Evolutionary conservation across 2,888 invertebrate genomes (phyloP), one percentile per base, ranked within the genome.

Genomic region (Cosmorhoe ocellata): DNA sequence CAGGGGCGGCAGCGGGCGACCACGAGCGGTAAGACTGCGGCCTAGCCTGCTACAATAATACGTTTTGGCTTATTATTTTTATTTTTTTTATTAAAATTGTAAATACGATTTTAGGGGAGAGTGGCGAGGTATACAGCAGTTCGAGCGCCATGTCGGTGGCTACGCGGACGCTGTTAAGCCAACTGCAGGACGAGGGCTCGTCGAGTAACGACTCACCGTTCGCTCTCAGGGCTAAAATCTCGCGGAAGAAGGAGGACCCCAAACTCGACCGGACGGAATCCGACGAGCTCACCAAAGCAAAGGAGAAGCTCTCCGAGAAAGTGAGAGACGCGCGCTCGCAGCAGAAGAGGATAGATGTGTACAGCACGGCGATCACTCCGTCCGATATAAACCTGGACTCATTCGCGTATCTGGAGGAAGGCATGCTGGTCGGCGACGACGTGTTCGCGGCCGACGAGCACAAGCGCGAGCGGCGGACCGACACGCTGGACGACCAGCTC

Each of bases 131-230:
- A 58, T 88, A 77, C 76, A 81, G 73, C 69, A 74, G 77, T 57
- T 71, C 84, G 61, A 78, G 83, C 61, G 80, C 80, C 31, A 76
- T 88, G 68, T 77, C 84, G 55, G 78, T 84, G 51, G 84, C 90
- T 52, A 83, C 88, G 69, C 76, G 91, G 44, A 89, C 90, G 18
- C 69, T 91, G 48, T 82, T 91, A 54, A 91, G 90, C 66, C 91
- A 91, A 66, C 80, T 91, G 49, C 91, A 91, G 66, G 91, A 91
- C 72, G 91, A 91, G 50, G 90, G 89, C 31, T 90, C 90, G 22
- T 91, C 90, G 30, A 90, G 90, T 73, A 90, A 90, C 74, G 91
- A 91, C 69, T 90, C 89, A 24, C 84, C 89, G 37, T 90, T 90
- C 73, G 83, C 88, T 56, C 78, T 88, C 53, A 81, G 75, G 61